Evolutionary conservation across 2,888 invertebrate species (phyloP), one percentile per base, ranked within the genome.

Genomic region (Tipula lateralis): DNA sequence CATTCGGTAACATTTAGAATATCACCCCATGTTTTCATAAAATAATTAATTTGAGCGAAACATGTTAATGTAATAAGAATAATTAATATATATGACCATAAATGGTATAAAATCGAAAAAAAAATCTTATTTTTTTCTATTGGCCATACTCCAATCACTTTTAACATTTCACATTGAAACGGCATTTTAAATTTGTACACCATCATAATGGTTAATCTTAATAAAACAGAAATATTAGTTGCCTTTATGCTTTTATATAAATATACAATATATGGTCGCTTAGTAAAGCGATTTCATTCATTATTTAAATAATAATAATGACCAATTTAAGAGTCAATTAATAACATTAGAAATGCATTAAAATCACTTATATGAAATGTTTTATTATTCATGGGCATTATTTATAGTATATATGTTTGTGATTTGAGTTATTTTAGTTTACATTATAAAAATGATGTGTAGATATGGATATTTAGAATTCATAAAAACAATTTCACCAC

Each of bases 91-190:
- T 88, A 88, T 1, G 90, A 87, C 90, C 90, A 90, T 0, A 86
- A 1, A 0, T 85, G 86, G 84, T 90, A 90, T 2, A 86, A 29
- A 24, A 29, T 16, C 32, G 44, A 81, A 82, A 86, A 84, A 36
- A 24, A n/a, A 50, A 80, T 29, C 1, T 84, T 39, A 6, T 4
- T 24, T 29, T 81, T 80, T 12, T 85, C 84, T 0, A 88, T 81
- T 13, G 90, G 90, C 90, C 90, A 90, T 5, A 89, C 88, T 0
- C 89, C 90, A 86, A 90, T 89, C 2, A 89, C 83, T 85, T 89
- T 90, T 9, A 90, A 84, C 88, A 89, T 89, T 85, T 88, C 86
- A 85, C 90, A 90, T 84, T 90, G 90, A 12, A 86, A 30, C 1
- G 90, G 90, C 86, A 89, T 6, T 66, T 24, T 66, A 66, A 66